These are phyloP conservation scores for Turritopsis rubra DNA, from an alignment of 30 jellyfish, hydroid and myxozoan genomes.

Conservation along the genomic window DNA sequence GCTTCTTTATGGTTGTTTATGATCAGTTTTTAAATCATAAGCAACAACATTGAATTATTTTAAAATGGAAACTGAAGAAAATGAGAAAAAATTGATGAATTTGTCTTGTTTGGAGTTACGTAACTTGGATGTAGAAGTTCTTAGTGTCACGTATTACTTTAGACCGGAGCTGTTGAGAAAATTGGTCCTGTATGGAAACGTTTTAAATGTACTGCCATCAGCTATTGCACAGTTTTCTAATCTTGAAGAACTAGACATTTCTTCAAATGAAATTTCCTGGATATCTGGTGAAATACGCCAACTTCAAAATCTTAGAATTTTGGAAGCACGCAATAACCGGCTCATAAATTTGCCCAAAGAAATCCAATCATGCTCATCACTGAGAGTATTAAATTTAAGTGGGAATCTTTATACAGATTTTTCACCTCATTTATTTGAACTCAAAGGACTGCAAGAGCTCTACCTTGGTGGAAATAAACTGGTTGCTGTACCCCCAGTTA, in stretches of 20 bases:
- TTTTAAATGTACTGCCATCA: slow-evolving; percentile 67
- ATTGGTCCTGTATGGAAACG: slow-evolving; percentile 61
- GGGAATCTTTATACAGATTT: slow-evolving; percentile 63
- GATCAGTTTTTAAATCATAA: neutral
- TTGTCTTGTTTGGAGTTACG: slow-evolving; percentile 61
- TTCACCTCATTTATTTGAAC: slow-evolving; percentile 62
- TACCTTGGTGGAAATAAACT: slow-evolving; percentile 90
- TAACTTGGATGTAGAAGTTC: slow-evolving; percentile 37
- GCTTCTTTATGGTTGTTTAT: neutral
- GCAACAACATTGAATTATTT: neutral
- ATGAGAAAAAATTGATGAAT: slow-evolving; percentile 30
- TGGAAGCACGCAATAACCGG: slow-evolving; percentile 73
- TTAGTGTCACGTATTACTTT: slow-evolving; percentile 25
- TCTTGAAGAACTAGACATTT: slow-evolving; percentile 75
- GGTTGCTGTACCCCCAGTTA: slow-evolving; percentile 44
- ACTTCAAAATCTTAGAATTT: slow-evolving; percentile 38
- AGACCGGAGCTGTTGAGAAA: slow-evolving; percentile 44
- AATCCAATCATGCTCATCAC: slow-evolving; percentile 40
- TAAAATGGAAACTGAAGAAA: slow-evolving; percentile 17
- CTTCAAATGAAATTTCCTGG: slow-evolving; percentile 92
- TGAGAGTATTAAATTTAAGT: slow-evolving; percentile 63
- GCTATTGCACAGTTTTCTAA: slow-evolving; percentile 46
- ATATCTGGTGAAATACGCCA: slow-evolving; percentile 74
- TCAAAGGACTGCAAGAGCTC: slow-evolving; percentile 56
- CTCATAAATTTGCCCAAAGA: slow-evolving; percentile 78